Percentiles rank a stretch among this genome's conserved stretches.
These are phyloP conservation scores for Heloderma charlesbogerti DNA, from an alignment of 2,113 vertebrate species.

Conservation along the genomic window DNA sequence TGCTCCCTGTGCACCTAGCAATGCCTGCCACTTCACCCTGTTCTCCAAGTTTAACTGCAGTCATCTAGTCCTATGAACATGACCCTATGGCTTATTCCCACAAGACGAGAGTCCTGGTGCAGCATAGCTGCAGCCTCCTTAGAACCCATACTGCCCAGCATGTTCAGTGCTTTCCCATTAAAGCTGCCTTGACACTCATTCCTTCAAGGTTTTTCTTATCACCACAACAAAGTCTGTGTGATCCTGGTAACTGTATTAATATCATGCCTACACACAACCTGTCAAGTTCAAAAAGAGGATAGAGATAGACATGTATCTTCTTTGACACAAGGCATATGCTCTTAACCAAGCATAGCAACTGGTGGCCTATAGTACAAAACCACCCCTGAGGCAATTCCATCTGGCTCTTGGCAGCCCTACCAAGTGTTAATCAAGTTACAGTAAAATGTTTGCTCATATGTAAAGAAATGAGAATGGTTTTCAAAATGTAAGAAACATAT, in stretches of 20 bases:
- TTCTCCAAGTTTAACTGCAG: not conserved
- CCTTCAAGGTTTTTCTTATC: not conserved
- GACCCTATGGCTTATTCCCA: not conserved
- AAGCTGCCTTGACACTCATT: not conserved
- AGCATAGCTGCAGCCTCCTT: not conserved
- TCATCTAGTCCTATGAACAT: not conserved
- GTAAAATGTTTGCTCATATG: not conserved
- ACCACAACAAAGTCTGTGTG: not conserved
- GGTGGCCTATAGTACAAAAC: not conserved
- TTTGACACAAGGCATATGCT: not conserved
- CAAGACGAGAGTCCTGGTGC: not conserved
- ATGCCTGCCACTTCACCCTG: not conserved
- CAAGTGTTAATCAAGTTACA: not conserved
- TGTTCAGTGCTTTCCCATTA: not conserved
- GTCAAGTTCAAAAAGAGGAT: not conserved
- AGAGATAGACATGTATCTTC: not conserved
- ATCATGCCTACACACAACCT: not conserved
- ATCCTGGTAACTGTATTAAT: not conserved
- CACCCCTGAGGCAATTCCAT: not conserved
- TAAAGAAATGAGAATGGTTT: no score
- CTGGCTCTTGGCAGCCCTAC: not conserved
- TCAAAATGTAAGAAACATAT: no score
- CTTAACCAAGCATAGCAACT: not conserved
- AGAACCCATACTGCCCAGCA: not conserved
- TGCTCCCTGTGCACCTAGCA: no score